Evolutionary conservation across 2,797 vertebrate species (phyloP), one percentile per base, ranked within the genome.

Genomic region (Artibeus jamaicensis): DNA sequence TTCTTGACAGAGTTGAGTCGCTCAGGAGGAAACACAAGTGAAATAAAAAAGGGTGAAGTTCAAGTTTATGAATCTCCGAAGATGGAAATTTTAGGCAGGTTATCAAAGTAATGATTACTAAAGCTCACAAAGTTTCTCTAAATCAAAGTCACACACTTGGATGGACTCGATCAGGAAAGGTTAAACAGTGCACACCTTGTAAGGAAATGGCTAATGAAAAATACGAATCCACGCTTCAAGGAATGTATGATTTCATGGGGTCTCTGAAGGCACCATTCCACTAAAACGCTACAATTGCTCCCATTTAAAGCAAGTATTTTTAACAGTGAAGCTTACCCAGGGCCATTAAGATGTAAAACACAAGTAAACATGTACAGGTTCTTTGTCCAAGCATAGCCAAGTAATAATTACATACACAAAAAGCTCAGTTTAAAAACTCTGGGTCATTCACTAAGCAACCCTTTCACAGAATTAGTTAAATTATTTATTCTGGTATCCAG

Each of bases 221-320:
- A 67, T 37, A 68, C 39, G 44, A 89, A 84, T 6, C 24, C 21
- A 79, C 5, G 39, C 15, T 39, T 89, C 53, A 65, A 86, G 74
- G 37, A 85, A 92, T 39, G 5, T 55, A 42, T 4, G 29, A 48
- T 42, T 79, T 78, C 77, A 74, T 3, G 21, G 15, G 26, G 18
- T 65, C 57, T 89, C 86, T 89, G 73, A 82, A 18, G 44, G 62
- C n/a, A 39, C n/a, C 70, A 85, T 37, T 84, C 70, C 39, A 68
- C 57, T 48, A 83, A 79, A 57, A 73, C 26, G 46, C 67, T 32
- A 85, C 26, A 65, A 81, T 6, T n/a, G 48, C 1, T 37, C 37
- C 46, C 15, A 53, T 46, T 91, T 91, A 89, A 96, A 88, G 44
- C 70, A 89, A 96, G 48, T 18, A 78, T 39, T 88, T 91, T 71